Evolutionary conservation across 1,140 invertebrate species (phyloP).

Genomic region (Zaprionus lachaisei): DNA sequence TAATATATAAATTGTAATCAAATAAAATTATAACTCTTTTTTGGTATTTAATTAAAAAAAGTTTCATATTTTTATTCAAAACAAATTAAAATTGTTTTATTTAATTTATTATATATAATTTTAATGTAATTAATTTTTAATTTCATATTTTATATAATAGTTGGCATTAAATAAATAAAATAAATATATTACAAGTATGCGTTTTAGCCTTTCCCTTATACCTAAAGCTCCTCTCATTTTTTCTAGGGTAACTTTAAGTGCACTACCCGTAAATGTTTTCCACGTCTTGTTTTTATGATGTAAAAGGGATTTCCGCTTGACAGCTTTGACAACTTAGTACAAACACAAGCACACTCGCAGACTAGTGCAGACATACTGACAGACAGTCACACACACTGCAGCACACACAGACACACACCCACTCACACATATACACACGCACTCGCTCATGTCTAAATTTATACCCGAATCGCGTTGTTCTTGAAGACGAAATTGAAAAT

Average conservation of each 20-base stretch:
- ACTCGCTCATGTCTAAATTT: conserved; percentile 63
- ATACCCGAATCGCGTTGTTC: conserved; percentile 51
- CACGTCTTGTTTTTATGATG: conserved; percentile 60
- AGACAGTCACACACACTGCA: conserved; percentile 24
- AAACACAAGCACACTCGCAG: conserved; percentile 32
- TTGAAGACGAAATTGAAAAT: conserved; percentile 81
- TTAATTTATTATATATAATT: not conserved
- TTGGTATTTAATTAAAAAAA: too few species aligned
- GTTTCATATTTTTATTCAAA: not conserved
- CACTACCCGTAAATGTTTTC: not conserved
- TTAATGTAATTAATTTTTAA: not conserved
- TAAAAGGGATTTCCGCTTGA: conserved; percentile 80
- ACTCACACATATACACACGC: conserved; percentile 7
- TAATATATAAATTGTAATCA: too few species aligned
- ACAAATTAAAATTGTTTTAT: too few species aligned
- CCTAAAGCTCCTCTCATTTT: not conserved
- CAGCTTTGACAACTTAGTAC: conserved; percentile 78
- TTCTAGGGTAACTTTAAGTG: conserved; percentile 5
- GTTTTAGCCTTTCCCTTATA: not conserved
- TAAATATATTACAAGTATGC: not conserved
- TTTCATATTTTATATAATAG: not conserved
- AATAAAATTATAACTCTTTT: too few species aligned
- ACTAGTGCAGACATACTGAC: conserved; percentile 22
- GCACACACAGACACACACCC: not conserved
- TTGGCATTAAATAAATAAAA: not conserved